Conservation (phyloP, 92 coral and sea anemone species). For the Pocillopora meandrina region DNA sequence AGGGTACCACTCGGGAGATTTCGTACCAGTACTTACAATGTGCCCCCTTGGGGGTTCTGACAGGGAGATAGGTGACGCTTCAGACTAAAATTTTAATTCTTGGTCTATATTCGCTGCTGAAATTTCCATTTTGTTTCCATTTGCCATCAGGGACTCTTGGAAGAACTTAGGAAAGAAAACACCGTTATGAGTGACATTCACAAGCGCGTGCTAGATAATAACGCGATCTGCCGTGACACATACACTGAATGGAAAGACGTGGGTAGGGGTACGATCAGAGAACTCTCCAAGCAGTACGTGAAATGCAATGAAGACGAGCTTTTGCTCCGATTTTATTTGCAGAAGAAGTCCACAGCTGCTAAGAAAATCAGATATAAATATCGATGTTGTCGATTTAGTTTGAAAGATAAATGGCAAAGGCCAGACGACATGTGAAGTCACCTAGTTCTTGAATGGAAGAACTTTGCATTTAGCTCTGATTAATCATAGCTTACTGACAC, state of each 20-base stretch:
- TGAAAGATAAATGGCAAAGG: conserved; percentile 52
- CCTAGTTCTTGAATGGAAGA: background rate
- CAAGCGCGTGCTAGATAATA: conserved; percentile 46
- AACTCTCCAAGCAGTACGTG: conserved; percentile 43
- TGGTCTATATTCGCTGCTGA: no score
- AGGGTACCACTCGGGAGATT: no score
- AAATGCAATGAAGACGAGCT: conserved; percentile 60
- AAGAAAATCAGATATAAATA: conserved; percentile 62
- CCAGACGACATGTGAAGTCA: conserved; percentile 24
- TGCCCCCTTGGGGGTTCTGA: no score
- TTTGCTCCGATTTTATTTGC: conserved; percentile 54
- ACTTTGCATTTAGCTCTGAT: background rate
- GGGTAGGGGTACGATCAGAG: conserved; percentile 62
- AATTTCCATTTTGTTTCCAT: background rate
- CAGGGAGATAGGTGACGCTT: no score
- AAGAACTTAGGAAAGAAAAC: conserved; percentile 18
- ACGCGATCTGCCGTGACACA: conserved; percentile 49
- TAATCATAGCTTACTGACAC: background rate
- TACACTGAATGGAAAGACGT: conserved; percentile 58
- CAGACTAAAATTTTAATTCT: no score
- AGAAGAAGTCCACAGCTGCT: conserved; percentile 40
- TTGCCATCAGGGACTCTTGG: conserved; percentile 2
- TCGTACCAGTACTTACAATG: no score
- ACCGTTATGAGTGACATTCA: conserved; percentile 33
- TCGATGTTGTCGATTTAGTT: conserved; percentile 62